Evolutionary conservation across 2,888 invertebrate species (phyloP).

Genomic region (Eustalomyia histrio): DNA sequence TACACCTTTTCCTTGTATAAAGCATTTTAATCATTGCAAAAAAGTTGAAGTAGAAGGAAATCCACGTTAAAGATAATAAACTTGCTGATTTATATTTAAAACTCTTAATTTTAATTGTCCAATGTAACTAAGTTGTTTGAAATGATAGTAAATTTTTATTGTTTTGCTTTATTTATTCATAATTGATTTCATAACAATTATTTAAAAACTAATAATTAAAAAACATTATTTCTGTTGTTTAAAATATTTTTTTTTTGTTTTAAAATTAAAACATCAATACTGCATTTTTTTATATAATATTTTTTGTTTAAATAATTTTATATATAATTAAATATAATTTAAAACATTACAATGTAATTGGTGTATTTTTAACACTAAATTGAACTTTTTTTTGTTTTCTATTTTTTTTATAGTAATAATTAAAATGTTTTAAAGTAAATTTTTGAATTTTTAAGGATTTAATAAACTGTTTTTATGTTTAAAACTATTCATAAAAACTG

Average conservation of each 20-base stretch:
- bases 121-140: no score
- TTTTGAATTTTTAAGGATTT: neutral
- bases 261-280: constrained; percentile 49
- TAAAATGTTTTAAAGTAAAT: constrained; percentile 30
- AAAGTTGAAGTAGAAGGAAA: no score
- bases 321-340: constrained; percentile 28
- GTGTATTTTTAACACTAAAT: constrained; percentile 57
- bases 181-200: constrained; percentile 50
- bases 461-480: constrained; percentile 7
- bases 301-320: constrained; percentile 31
- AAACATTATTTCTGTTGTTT: constrained; percentile 24
- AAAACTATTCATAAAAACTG: constrained; percentile 34
- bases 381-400: constrained; percentile 21
- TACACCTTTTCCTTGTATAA: no score
- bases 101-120: no score
- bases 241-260: constrained; percentile 40
- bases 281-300: constrained; percentile 27
- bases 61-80: no score
- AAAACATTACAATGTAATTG: constrained; percentile 57
- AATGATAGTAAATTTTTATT: neutral
- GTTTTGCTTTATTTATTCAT: constrained; percentile 31
- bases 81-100: no score
- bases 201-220: constrained; percentile 40
- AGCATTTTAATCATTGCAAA: no score
- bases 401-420: no score